A percentile compares a stretch with the other conserved stretches of the same genome.
These are phyloP conservation scores for Balearica regulorum DNA, from an alignment of 2,797 vertebrate genomes.

Conservation along the genomic window DNA sequence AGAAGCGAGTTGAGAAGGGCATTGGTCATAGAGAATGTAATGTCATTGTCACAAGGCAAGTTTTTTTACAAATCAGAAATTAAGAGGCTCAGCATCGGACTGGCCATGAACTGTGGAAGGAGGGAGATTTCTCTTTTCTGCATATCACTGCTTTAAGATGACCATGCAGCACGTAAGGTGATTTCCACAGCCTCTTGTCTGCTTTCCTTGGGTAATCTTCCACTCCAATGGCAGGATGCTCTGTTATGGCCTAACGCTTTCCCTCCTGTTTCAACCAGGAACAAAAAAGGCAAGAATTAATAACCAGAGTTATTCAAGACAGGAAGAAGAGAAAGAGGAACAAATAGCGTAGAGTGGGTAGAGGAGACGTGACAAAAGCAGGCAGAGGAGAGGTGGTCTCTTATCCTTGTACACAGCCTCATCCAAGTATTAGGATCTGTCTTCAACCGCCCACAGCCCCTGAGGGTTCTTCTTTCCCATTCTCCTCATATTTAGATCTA, in stretches of 20 bases:
- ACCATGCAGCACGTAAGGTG: accelerated
- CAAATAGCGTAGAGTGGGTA: accelerated
- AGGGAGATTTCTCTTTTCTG: neutral
- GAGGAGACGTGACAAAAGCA: neutral
- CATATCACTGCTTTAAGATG: neutral
- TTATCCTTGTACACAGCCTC: neutral
- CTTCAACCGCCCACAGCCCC: neutral
- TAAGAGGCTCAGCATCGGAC: neutral
- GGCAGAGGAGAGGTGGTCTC: neutral
- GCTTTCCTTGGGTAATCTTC: neutral
- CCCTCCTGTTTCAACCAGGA: neutral
- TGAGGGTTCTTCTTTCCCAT: neutral
- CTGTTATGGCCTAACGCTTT: neutral
- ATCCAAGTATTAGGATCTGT: neutral
- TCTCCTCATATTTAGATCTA: neutral
- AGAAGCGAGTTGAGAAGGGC: neutral
- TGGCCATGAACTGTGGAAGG: neutral
- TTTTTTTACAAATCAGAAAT: neutral
- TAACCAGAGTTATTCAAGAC: neutral
- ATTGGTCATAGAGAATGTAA: neutral
- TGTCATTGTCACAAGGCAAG: neutral
- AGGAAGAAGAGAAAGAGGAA: neutral
- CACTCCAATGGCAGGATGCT: neutral
- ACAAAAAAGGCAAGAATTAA: neutral
- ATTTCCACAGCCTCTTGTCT: neutral